Evolutionary conservation across 2,113 vertebrate genomes (phyloP).

Genomic region (Phrynocephalus versicolor): DNA sequence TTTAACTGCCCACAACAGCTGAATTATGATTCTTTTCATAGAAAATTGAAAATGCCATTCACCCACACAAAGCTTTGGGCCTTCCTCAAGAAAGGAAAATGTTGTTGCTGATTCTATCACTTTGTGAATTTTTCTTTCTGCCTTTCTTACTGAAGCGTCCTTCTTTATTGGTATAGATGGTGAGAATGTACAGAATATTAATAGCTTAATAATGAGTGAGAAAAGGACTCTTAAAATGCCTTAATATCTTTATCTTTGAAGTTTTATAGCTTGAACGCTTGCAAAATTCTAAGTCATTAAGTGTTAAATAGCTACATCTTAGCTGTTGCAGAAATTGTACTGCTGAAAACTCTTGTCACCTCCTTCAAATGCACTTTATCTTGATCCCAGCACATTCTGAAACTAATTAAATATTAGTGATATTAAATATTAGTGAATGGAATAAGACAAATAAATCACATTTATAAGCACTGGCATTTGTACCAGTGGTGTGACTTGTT

Average conservation of each 20-base stretch:
- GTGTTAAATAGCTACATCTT: constrained; percentile 31
- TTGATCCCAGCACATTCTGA: constrained; percentile 39
- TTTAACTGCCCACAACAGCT: not conserved
- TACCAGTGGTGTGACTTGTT: constrained; percentile 32
- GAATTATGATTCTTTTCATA: not conserved
- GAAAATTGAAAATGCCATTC: not conserved
- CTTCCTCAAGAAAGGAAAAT: not conserved
- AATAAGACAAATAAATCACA: constrained; percentile 36
- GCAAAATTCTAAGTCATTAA: constrained; percentile 46
- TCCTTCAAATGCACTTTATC: constrained; percentile 41
- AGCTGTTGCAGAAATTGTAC: constrained; percentile 28
- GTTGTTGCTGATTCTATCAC: not conserved
- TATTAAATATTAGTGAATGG: constrained; percentile 38
- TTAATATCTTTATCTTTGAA: constrained; percentile 41
- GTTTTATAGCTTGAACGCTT: constrained; percentile 36
- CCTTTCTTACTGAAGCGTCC: constrained; percentile 28
- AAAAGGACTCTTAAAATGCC: constrained; percentile 34
- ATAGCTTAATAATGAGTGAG: constrained; percentile 18
- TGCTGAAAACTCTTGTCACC: constrained; percentile 31
- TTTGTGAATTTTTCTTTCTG: not conserved
- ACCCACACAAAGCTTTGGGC: not conserved
- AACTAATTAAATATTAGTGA: constrained; percentile 51
- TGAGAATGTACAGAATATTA: constrained; percentile 6
- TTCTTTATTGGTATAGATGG: not conserved
- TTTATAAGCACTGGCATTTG: constrained; percentile 56